Base-by-base conservation (phyloP, 1,140 invertebrate species). In the Drosophila insularis region DNA sequence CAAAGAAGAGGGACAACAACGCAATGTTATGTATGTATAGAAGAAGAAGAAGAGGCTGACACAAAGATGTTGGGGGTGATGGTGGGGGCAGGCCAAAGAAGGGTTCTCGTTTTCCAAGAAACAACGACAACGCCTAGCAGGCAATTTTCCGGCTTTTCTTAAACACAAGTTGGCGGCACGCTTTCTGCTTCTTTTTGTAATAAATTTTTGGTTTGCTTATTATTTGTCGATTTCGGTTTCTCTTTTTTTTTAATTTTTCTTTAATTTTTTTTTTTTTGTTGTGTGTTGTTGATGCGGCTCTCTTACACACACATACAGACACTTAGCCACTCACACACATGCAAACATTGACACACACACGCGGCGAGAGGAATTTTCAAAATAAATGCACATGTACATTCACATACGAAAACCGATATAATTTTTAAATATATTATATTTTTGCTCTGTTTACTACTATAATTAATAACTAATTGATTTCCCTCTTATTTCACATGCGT, bases 211-310 rank as follows among this genome's bases (percentile, higher is more conserved):
- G 37, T 71, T 73, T 70, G 58, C 65, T 81, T 70, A 72, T 79
- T 84, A 87, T 87, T 86, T 87, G 81, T 86, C 79, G 81, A 81
- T 79, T 86, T 86, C 61, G 81, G 78, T 78, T 86, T 74, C 74
- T 37, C 72, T 65, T 81, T 72, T 75, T 37, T 74, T 73, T 4
- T 69, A 65, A 65, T 69, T 68, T 73, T 10, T 66, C 55, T 65
- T 73, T 68, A 19, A 32, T 63, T 63, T 50, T 46, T 78, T 67
- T 65, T 80, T 21, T 21, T 21, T 21, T 21, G 21, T 27, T 27
- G 4, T 62, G 61, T 81, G 74, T 64, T 71, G 74, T 56, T 66
- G 63, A 53, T 53, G 80, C 68, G 78, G 75, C 81, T 72, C 82
- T 81, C 82, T 78, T 50, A 63, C 54, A 62, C 58, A 74, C 71